phyloP scores from a whole-genome alignment of 2,797 vertebrate species.

The Gymnothorax javanicus region DNA sequence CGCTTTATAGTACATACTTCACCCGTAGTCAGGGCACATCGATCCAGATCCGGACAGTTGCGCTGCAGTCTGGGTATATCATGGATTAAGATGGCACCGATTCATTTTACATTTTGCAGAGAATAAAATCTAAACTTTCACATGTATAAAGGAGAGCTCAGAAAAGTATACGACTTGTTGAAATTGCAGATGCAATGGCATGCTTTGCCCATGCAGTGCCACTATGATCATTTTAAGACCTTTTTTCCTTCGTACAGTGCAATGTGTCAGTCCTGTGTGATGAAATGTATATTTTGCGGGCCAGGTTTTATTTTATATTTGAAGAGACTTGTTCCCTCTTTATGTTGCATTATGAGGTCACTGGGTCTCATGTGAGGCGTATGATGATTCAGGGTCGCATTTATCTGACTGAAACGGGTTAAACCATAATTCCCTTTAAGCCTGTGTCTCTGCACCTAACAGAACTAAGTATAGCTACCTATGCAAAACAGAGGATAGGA shows the following conservation, averaged over 20 bases:
- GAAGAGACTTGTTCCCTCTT: not conserved
- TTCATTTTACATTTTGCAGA: not conserved
- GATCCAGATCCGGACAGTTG: not conserved
- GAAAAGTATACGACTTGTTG: not conserved
- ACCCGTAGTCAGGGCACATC: not conserved
- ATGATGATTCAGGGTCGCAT: constrained; percentile 1
- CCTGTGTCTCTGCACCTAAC: not conserved
- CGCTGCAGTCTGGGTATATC: not conserved
- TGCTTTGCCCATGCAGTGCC: no score
- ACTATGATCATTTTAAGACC: not conserved
- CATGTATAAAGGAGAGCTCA: not conserved
- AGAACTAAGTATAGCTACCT: not conserved
- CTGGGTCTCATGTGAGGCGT: not conserved
- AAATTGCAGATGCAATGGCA: not conserved
- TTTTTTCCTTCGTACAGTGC: not conserved
- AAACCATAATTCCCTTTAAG: not conserved
- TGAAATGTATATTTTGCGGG: not conserved
- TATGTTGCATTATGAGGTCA: not conserved
- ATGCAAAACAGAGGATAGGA: not conserved
- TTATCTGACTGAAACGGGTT: constrained; percentile 10
- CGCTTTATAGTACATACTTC: not conserved
- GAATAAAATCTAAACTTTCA: not conserved
- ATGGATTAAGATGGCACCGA: not conserved
- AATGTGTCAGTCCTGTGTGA: not conserved
- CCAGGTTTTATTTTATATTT: not conserved